A percentile compares a stretch with the other conserved stretches of the same genome.
Evolutionary conservation across 2,113 vertebrate species (phyloP).

Genomic region (Perognathus longimembris): DNA sequence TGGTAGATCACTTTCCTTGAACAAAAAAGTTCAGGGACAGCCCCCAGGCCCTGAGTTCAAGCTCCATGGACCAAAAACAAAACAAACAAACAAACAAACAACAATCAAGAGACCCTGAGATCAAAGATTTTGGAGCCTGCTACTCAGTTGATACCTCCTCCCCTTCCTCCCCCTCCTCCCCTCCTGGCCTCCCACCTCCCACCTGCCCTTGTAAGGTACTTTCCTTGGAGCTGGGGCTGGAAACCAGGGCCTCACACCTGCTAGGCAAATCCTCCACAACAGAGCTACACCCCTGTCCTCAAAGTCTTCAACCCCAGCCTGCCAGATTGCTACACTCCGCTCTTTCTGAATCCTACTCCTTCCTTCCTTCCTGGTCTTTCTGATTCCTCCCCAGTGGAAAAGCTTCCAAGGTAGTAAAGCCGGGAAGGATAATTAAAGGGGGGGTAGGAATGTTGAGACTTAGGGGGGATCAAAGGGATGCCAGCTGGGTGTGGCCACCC

Average conservation of each 20-base stretch:
- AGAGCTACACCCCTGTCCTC: neutral
- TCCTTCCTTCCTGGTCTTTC: neutral
- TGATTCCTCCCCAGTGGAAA: neutral
- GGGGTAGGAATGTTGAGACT: conserved; percentile 50
- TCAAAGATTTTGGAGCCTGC: neutral
- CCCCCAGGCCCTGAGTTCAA: neutral
- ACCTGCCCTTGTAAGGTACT: neutral
- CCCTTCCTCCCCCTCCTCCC: too few relatives aligned
- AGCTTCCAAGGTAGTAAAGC: conserved; percentile 31
- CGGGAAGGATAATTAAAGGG: conserved; percentile 44
- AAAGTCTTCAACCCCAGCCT: neutral
- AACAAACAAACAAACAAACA: too few relatives aligned
- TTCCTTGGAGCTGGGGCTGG: neutral
- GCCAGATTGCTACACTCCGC: neutral
- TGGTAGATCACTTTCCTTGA: too few relatives aligned
- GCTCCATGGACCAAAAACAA: too few relatives aligned
- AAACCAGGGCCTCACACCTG: neutral
- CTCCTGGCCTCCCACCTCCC: neutral
- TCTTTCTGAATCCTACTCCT: neutral
- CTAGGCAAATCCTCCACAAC: neutral
- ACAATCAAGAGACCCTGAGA: neutral
- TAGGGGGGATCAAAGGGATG: conserved; percentile 66
- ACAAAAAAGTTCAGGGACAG: too few relatives aligned
- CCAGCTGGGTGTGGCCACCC: conserved; percentile 42
- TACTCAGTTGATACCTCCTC: neutral